These are phyloP conservation scores for Andrena dorsata DNA, from an alignment of 2,888 invertebrate genomes.

Conservation along the genomic window DNA sequence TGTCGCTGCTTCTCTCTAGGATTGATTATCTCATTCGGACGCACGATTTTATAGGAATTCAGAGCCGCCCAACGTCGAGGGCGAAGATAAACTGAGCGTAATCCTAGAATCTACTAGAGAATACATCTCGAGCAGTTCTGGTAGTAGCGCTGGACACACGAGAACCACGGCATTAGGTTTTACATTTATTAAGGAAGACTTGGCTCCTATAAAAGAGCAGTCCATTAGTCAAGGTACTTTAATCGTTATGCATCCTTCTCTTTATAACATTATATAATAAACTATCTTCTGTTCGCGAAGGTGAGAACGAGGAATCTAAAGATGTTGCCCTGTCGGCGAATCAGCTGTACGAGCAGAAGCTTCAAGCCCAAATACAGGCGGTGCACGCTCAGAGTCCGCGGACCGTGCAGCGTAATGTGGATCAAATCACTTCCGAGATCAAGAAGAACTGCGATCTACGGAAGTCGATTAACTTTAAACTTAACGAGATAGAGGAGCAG, in stretches of 20 bases:
- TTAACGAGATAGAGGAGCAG: constrained; percentile 68
- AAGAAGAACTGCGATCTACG: constrained; percentile 83
- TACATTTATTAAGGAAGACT: constrained; percentile 78
- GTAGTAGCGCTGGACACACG: constrained; percentile 75
- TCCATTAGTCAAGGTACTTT: constrained; percentile 59
- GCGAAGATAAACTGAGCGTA: constrained; percentile 86
- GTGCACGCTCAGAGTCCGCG: constrained; percentile 84
- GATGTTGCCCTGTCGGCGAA: constrained; percentile 69
- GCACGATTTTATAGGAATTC: constrained; percentile 63
- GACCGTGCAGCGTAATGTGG: constrained; percentile 84
- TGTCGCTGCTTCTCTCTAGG: neutral
- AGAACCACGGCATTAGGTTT: constrained; percentile 78
- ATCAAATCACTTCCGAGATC: constrained; percentile 83
- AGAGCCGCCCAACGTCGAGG: constrained; percentile 65
- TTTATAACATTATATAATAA: neutral
- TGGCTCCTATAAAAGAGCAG: constrained; percentile 79
- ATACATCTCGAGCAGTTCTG: constrained; percentile 86
- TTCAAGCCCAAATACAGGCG: constrained; percentile 82
- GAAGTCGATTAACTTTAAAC: constrained; percentile 79
- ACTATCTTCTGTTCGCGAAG: constrained; percentile 37
- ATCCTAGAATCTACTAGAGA: constrained; percentile 89
- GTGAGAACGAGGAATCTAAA: constrained; percentile 69
- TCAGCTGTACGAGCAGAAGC: constrained; percentile 80
- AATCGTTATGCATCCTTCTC: neutral
- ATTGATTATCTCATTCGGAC: constrained; percentile 1